Evolutionary conservation across 2,797 vertebrate species (phyloP).

Genomic region (Heterohyrax brucei): DNA sequence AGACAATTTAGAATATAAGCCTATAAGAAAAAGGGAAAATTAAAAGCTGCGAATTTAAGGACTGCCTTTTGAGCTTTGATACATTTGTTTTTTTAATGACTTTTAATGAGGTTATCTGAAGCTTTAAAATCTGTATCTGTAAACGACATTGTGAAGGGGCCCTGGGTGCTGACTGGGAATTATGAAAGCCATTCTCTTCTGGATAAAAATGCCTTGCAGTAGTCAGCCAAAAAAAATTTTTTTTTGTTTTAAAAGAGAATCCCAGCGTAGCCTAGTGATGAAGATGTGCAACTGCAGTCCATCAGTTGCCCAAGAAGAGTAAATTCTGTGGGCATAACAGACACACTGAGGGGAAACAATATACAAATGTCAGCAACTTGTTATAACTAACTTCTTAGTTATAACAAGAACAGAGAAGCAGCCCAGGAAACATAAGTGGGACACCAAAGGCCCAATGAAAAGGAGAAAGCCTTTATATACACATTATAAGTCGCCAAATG

Average conservation of each 20-base stretch:
- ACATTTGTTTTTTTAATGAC: neutral
- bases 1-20: neutral
- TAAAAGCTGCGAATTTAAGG: neutral
- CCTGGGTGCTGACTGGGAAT: neutral
- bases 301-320: neutral
- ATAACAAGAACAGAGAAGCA: neutral
- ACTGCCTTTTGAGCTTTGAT: slow-evolving; percentile 15
- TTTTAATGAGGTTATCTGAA: slow-evolving; percentile 32
- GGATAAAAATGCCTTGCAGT: slow-evolving; percentile 27
- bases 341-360: neutral
- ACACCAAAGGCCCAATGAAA: neutral
- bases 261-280: neutral
- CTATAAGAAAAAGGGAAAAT: neutral
- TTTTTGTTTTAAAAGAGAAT: neutral
- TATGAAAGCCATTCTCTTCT: slow-evolving; percentile 18
- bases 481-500: neutral
- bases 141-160: neutral
- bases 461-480: neutral
- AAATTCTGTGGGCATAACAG: neutral
- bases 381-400: neutral
- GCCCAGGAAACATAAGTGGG: neutral
- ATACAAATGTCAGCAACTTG: neutral
- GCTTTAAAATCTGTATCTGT: neutral
- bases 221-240: neutral
- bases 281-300: neutral